These are phyloP conservation scores for Mormyrus hasselquistii DNA, from an alignment of 2,797 vertebrate species.

Conservation along the genomic window DNA sequence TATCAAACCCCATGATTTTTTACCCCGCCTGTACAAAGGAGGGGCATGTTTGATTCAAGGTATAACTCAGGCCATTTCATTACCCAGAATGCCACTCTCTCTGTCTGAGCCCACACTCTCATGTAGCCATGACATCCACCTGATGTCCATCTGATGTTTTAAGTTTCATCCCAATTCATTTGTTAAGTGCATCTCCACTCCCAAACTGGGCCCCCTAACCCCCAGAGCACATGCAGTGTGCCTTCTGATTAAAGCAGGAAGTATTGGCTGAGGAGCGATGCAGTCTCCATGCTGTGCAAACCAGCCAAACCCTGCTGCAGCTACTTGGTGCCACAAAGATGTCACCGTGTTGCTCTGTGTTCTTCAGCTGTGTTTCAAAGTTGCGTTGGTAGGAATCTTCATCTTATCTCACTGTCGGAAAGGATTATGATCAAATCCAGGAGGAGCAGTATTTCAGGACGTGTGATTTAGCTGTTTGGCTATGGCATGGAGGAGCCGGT, in stretches of 20 bases:
- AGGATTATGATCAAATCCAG: not conserved
- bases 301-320: too few species aligned
- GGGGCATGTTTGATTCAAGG: not conserved
- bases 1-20: not conserved
- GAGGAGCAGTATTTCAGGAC: not conserved
- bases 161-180: not conserved
- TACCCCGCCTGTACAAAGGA: not conserved
- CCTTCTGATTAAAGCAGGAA: not conserved
- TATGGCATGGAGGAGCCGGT: not conserved
- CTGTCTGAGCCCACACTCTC: not conserved
- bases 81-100: not conserved
- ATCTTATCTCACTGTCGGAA: not conserved
- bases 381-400: not conserved
- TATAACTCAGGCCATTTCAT: not conserved
- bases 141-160: not conserved
- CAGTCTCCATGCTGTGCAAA: not conserved
- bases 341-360: not conserved
- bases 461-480: not conserved
- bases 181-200: not conserved
- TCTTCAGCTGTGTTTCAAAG: not conserved
- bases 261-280: too few species aligned
- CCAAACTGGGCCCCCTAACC: not conserved
- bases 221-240: not conserved
- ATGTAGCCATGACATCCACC: not conserved
- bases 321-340: not conserved